phyloP scores from a whole-genome alignment of 1,140 invertebrate genomes.

The Dufourea novaeangliae region DNA sequence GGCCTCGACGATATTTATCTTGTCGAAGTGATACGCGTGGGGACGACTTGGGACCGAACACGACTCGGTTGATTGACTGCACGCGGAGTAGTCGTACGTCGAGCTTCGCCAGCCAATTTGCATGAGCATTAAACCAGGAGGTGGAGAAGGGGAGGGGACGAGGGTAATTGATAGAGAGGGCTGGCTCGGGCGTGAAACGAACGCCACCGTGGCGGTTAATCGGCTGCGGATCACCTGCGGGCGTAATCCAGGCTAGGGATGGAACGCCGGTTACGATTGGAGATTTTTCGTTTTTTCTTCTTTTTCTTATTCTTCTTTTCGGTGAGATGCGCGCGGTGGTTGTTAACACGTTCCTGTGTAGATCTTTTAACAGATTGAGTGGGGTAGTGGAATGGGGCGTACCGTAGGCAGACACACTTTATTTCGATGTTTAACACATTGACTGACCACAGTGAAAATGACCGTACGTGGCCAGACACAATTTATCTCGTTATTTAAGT shows the following conservation, averaged over 20 bases:
- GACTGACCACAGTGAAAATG: no score
- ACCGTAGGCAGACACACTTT: no score
- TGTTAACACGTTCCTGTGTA: no score
- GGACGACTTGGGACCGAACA: constrained; percentile 31
- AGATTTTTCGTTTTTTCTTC: background rate
- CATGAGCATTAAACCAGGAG: constrained; percentile 38
- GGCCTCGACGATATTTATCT: constrained; percentile 63
- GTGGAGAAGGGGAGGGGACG: no score
- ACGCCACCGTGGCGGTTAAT: constrained; percentile 10
- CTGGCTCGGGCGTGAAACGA: constrained; percentile 38
- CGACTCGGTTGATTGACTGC: constrained; percentile 28
- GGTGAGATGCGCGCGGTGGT: no score
- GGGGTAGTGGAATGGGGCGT: no score
- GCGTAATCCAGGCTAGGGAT: background rate
- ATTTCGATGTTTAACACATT: no score
- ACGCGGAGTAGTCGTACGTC: constrained; percentile 4
- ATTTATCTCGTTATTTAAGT: no score
- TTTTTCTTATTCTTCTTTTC: no score
- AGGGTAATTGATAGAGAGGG: constrained; percentile 33
- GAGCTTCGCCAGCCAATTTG: constrained; percentile 36
- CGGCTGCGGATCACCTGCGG: background rate
- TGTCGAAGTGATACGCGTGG: constrained; percentile 53
- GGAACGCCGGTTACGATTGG: background rate
- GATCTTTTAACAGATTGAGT: no score
- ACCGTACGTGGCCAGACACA: no score